Percentiles rank a stretch among this genome's conserved stretches.
phyloP scores from a whole-genome alignment of 2,888 invertebrate species.

The Eristalinus aeneus region DNA sequence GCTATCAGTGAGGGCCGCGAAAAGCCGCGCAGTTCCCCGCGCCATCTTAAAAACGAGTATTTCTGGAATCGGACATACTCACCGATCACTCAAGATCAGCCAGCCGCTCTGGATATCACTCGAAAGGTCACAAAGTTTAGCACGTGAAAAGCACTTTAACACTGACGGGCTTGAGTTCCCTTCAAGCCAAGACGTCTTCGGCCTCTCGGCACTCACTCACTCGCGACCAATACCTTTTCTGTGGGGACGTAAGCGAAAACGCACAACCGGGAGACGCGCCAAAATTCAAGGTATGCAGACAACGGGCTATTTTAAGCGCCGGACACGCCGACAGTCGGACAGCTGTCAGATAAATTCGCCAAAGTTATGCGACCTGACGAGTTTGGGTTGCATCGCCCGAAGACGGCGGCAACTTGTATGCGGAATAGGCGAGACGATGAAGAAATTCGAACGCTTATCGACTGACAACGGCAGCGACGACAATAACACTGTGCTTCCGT shows the following conservation, averaged over 20 bases:
- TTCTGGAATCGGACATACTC: conserved; percentile 10
- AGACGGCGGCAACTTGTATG: background rate
- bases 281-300: conserved; percentile 19
- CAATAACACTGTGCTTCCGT: conserved; percentile 47
- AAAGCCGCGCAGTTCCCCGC: background rate
- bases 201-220: background rate
- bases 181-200: background rate
- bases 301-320: conserved; percentile 16
- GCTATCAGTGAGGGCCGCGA: background rate
- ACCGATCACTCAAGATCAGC: conserved; percentile 1
- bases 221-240: background rate
- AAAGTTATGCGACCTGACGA: conserved; percentile 2
- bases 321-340: background rate
- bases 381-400: background rate
- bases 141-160: background rate
- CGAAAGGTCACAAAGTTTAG: background rate
- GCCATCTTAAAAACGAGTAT: conserved; percentile 16
- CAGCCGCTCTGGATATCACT: background rate
- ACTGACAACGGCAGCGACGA: conserved; percentile 1
- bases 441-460: background rate
- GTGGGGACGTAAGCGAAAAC: background rate
- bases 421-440: background rate
- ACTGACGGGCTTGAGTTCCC: background rate
- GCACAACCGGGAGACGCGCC: background rate
- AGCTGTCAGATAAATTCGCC: conserved; percentile 30